Evolutionary conservation across 2,888 invertebrate genomes (phyloP), one percentile per base, ranked within the genome.

Genomic region (Pachliopta kotzebuea): DNA sequence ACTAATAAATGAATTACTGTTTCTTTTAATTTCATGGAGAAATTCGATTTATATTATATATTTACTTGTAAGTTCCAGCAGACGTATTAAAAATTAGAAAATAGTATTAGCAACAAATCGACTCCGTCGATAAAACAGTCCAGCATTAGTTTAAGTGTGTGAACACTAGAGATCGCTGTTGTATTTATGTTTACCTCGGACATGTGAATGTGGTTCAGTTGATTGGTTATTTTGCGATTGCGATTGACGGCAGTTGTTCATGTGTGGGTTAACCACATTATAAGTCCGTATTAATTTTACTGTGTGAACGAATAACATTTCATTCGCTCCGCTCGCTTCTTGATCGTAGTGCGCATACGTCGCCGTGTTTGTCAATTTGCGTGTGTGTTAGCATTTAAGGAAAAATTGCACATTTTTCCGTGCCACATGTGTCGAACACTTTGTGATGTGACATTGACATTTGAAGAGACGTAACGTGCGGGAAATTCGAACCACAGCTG

Each of bases 361-460:
- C 53, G 68, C 57, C 54, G 60, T 55, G 63, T 56, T 53, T 52
- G 49, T 52, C 56, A 45, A 24, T 20, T 23, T 65, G 29, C 37
- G 50, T 62, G 62, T 63, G 56, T 65, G 62, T 66, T 57, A 63
- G 57, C 68, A 62, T 63, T 67, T 60, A 67, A 63, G 68, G 60
- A 72, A 71, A 68, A 68, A 69, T 72, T 72, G 76, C 17, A 23
- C 68, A 76, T 77, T 71, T 74, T 75, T 76, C 66, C 60, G 62
- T 67, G 63, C 69, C 65, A 69, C 67, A 69, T 63, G 69, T 69
- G 72, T 72, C 69, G 68, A 72, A 63, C 67, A 55, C 42, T 73
- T 68, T 68, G 69, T 72, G 72, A 69, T 74, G 70, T 82, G 85
- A 85, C 81, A 81, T 81, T 88, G 84, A 87, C 85, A 83, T 80